Base-by-base conservation (phyloP, 2,113 vertebrate species). In the Trichechus manatus region DNA sequence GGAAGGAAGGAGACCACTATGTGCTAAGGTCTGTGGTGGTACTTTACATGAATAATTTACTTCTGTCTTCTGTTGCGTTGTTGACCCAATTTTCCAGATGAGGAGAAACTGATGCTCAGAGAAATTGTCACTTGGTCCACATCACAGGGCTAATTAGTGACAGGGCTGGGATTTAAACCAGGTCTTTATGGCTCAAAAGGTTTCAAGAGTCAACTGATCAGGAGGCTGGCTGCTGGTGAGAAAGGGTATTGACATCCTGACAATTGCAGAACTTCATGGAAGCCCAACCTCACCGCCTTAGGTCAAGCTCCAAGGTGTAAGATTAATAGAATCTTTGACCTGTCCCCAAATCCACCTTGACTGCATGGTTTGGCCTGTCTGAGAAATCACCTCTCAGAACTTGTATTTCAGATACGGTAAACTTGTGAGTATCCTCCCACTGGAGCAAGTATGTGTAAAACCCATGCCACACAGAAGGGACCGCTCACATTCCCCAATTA, bases 401-500 rank as follows among this genome's bases (percentile, higher is more conserved):
- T 23, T 81, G 25, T 42, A 3, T 59, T 50, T 92, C 78, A 10
- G 22, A 15, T 42, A 23, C 0, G 0, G 56, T 68, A 56, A 96
- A 83, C 56, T 22, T 29, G 23, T 68, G 20, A 44, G 23, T 47
- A 36, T 22, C 56, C 44, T 20, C 7, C 11, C 0, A 0, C 53
- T 9, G 9, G 75, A 66, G 70, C 5, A 2, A 61, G 61, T 17
- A 5, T 29, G 59, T 13, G 64, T 44, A 74, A 95, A 96, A 47
- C 47, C 44, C 36, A 4, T 0, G n/a, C 70, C 31, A 3, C 47
- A 75, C 39, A 6, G 84, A 72, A 96, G 39, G 77, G 84, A 72
- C 74, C 19, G 79, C 44, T 95, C 56, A 29, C 5, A 95, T 87
- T 81, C 90, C 75, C 95, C 95, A 97, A 94, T 98, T 97, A 97